Base-by-base conservation (phyloP, 2,888 invertebrate genomes). In the Aelia acuminata region DNA sequence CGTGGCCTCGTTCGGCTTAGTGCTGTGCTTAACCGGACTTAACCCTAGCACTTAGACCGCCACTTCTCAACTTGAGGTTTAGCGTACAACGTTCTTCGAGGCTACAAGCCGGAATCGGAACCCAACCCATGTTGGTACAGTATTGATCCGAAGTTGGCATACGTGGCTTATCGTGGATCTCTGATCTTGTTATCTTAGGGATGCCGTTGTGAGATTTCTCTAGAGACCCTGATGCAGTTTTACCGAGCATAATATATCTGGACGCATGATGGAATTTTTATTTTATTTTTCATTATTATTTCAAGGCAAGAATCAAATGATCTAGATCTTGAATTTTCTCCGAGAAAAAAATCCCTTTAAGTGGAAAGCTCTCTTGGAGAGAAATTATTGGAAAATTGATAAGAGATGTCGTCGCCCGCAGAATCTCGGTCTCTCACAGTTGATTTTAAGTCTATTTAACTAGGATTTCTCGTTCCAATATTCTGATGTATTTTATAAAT, bases 361-460 rank as follows among this genome's bases (percentile, higher is more conserved):
- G 63, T 35, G 63, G 63, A 70, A 70, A 70, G 63, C 63, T 35
- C 63, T 70, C 63, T 70, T 18, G 35, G 31, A 31, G 63, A 4
- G 63, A 70, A 70, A 70, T 70, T 70, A 70, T 70, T 70, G 63
- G 63, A 70, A 70, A 70, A 70, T 70, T 70, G 63, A 70, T 70
- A 70, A 70, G 35, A 70, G 63, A 70, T 70, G 35, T 70, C 20
- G 63, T 70, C 63, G 63, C 63, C 35, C 18, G 63, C 63, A 10
- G 63, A 31, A 35, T 70, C 35, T 31, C 63, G 8, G 31, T 20
- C 63, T 35, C 63, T 20, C 35, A 43, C 20, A 70, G 63, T 26
- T 35, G 35, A 15, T 70, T 35, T 70, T 70, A 70, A 70, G 35
- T 70, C 35, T 70, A 35, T 70, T 70, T 35, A 35, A 35, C 63